Evolutionary conservation across 2,113 vertebrate genomes (phyloP), one percentile per base, ranked within the genome.

Genomic region (Notiomystis cincta): DNA sequence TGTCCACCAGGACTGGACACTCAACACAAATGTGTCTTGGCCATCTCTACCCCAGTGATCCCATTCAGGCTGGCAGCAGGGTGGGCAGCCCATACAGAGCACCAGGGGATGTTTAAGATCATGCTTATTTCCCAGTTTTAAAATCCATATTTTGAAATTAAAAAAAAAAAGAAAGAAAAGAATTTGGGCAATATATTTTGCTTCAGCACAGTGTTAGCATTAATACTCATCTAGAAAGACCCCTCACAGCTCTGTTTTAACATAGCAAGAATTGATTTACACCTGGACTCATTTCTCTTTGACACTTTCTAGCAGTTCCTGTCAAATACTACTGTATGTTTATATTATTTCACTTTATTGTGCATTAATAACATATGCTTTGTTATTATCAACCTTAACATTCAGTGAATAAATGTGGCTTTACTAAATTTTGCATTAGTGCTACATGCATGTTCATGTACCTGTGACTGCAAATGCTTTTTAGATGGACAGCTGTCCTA

Each of bases 21-120:
- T 40, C n/a, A 21, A 6, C 4, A 6, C 23, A 57, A 48, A 35
- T 0, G 1, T 13, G 7, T 2, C 10, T 20, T 1, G 1, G 17
- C 17, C 25, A 14, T n/a, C 44, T 33, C 23, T 2, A 7, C 48
- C 23, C 24, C 48, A 11, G 27, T 4, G 33, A 2, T 51, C 27
- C 66, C 30, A 15, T 7, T 19, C 11, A 8, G 18, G 33, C 33
- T 66, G 86, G 22, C 44, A 47, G 35, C 10, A 35, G 9, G 3
- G 8, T 10, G 15, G 27, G 30, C 7, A 6, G 56, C 11, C 73
- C 69, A 13, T 20, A 16, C 25, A 11, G 27, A 42, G 24, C 10
- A n/a, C n/a, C n/a, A n/a, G n/a, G n/a, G n/a, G n/a, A n/a, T 14
- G n/a, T 69, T 48, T 60, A 38, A 35, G 30, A 28, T 4, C 2